Conservation (phyloP, 1,140 invertebrate genomes). For the Drosophila bipectinata region DNA sequence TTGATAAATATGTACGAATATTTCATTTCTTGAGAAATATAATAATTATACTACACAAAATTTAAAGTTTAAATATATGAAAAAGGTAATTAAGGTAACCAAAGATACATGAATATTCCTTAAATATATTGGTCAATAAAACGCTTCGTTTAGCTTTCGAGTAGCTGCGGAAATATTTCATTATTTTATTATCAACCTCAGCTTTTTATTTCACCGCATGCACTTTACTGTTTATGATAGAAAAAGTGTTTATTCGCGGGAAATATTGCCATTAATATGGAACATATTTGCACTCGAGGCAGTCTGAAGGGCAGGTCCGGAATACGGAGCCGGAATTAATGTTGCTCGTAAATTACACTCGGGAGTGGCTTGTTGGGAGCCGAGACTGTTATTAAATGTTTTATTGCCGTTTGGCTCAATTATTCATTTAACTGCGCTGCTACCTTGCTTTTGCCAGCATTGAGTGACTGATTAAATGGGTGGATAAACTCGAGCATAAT, state of each 20-base stretch:
- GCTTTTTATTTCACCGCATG: constrained; percentile 17
- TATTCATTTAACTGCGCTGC: constrained; percentile 38
- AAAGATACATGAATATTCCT: constrained; percentile 7
- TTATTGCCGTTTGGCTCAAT: constrained; percentile 44
- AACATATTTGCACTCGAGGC: constrained; percentile 21
- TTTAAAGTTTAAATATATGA: no score
- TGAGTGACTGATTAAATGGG: constrained; percentile 39
- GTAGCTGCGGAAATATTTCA: background rate
- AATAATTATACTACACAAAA: no score
- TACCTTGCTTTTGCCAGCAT: constrained; percentile 33
- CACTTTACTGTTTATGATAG: constrained; percentile 24
- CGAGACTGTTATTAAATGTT: constrained; percentile 47
- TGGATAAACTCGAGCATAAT: constrained; percentile 43
- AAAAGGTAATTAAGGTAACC: background rate
- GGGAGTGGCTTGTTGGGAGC: constrained; percentile 8
- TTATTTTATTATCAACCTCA: constrained; percentile 17
- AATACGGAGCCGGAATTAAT: constrained; percentile 28
- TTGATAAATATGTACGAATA: background rate
- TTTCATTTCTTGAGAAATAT: background rate
- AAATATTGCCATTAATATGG: constrained; percentile 31
- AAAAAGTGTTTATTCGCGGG: constrained; percentile 27
- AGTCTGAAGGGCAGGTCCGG: background rate
- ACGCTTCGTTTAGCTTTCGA: constrained; percentile 2
- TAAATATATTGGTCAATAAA: background rate
- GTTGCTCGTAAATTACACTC: constrained; percentile 19